Percentiles rank a stretch among this genome's conserved stretches.
Evolutionary conservation across 64 coral and sea anemone genomes (phyloP).

Genomic region (Anthopleura sola): DNA sequence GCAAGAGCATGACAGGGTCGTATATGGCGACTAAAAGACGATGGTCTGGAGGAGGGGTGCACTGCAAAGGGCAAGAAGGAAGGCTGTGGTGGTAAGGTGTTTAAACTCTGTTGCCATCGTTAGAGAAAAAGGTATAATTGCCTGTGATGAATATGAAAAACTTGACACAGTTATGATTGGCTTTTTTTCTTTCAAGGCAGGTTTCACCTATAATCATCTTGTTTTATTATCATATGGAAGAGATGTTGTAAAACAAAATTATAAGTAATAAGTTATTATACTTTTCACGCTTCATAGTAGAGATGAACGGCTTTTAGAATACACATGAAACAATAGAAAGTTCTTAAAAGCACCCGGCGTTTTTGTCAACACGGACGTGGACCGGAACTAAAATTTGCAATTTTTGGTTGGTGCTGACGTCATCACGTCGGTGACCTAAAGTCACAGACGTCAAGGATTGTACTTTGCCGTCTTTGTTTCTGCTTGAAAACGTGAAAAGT

Average conservation of each 20-base stretch:
- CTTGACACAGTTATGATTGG: neutral
- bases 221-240: too few species aligned
- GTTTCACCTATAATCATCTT: too few species aligned
- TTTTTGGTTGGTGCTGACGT: neutral
- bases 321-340: too few species aligned
- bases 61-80: conserved; percentile 31
- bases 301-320: too few species aligned
- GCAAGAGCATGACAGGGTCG: conserved; percentile 6
- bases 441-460: neutral
- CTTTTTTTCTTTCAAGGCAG: too few species aligned
- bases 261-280: too few species aligned
- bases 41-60: conserved; percentile 1
- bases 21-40: conserved; percentile 10
- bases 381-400: neutral
- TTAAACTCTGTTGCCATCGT: conserved; percentile 7
- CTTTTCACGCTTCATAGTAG: too few species aligned
- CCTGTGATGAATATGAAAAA: neutral
- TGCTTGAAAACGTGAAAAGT: neutral
- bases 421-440: neutral
- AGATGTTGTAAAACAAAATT: too few species aligned
- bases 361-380: neutral
- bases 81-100: conserved; percentile 22
- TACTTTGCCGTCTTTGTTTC: neutral
- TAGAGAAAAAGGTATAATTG: conserved; percentile 7
- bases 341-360: neutral